phyloP scores from a whole-genome alignment of 2,797 vertebrate species.

The Ataeniobius toweri region DNA sequence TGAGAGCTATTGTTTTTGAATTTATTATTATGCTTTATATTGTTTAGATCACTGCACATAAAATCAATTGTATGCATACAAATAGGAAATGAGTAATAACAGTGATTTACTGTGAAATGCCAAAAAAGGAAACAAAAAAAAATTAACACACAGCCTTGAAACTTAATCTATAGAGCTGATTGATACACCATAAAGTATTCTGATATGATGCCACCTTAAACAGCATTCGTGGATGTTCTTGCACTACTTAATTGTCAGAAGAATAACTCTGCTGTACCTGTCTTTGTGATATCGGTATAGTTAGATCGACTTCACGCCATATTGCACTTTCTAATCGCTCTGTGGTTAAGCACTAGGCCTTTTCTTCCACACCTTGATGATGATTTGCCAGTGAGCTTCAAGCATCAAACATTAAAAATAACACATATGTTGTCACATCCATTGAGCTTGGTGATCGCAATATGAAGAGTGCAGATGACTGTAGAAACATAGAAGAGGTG shows the following conservation, averaged over 20 bases:
- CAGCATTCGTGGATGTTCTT: slow-evolving; percentile 72
- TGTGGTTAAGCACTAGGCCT: slow-evolving; percentile 58
- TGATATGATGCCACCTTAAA: slow-evolving; percentile 69
- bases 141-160: slow-evolving; percentile 51
- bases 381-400: slow-evolving; percentile 50
- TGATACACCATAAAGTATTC: slow-evolving; percentile 71
- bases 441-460: slow-evolving; percentile 43
- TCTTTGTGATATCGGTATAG: slow-evolving; percentile 62
- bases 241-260: slow-evolving; percentile 67
- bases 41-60: slow-evolving; percentile 65
- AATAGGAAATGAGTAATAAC: slow-evolving; percentile 48
- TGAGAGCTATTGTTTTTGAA: slow-evolving; percentile 14
- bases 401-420: slow-evolving; percentile 36
- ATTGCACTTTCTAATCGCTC: slow-evolving; percentile 67
- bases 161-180: slow-evolving; percentile 56
- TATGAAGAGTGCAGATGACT: slow-evolving; percentile 48
- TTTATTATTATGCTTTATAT: slow-evolving; percentile 48
- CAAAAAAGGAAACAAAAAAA: slow-evolving; percentile 43
- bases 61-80: slow-evolving; percentile 54
- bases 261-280: slow-evolving; percentile 60
- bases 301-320: slow-evolving; percentile 58
- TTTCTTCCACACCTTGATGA: slow-evolving; percentile 25
- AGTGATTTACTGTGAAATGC: slow-evolving; percentile 65
- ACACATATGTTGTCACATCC: slow-evolving; percentile 21
- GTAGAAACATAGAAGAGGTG: slow-evolving; percentile 55